phyloP scores from a whole-genome alignment of 2,888 invertebrate species.

The Scaeva pyrastri region DNA sequence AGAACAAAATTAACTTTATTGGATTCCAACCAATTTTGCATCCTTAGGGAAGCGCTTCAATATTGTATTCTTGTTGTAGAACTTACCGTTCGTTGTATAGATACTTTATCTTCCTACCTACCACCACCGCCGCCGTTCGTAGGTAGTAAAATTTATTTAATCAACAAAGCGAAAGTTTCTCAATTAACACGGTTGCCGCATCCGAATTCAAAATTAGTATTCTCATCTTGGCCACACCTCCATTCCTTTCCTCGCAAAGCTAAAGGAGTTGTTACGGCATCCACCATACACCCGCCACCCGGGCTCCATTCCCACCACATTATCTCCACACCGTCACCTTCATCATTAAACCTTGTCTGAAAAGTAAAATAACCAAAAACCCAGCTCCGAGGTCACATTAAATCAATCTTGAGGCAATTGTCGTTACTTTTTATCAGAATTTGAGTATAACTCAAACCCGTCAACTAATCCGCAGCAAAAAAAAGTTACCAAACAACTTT shows the following conservation, averaged over 20 bases:
- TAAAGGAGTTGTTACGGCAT: background rate
- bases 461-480: slow-evolving; percentile 39
- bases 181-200: slow-evolving; percentile 72
- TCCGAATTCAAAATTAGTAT: slow-evolving; percentile 70
- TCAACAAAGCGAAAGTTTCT: slow-evolving; percentile 71
- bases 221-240: slow-evolving; percentile 23
- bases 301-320: background rate
- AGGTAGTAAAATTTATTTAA: slow-evolving; percentile 66
- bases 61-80: slow-evolving; percentile 1
- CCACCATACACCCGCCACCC: no score
- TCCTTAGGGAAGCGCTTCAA: slow-evolving; percentile 12
- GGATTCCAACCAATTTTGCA: slow-evolving; percentile 39
- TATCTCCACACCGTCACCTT: no score
- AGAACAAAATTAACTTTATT: slow-evolving; percentile 53
- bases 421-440: slow-evolving; percentile 51
- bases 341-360: no score
- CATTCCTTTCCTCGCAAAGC: background rate
- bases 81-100: background rate
- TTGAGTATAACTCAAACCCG: slow-evolving; percentile 13
- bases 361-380: slow-evolving; percentile 5
- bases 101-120: no score
- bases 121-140: no score
- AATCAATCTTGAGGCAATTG: slow-evolving; percentile 57
- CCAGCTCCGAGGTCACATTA: slow-evolving; percentile 49
- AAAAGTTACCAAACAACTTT: slow-evolving; percentile 42